A percentile compares a stretch with the other conserved stretches of the same genome.
Conservation (phyloP, 1,140 invertebrate species). For the Drosophila yakuba region DNA sequence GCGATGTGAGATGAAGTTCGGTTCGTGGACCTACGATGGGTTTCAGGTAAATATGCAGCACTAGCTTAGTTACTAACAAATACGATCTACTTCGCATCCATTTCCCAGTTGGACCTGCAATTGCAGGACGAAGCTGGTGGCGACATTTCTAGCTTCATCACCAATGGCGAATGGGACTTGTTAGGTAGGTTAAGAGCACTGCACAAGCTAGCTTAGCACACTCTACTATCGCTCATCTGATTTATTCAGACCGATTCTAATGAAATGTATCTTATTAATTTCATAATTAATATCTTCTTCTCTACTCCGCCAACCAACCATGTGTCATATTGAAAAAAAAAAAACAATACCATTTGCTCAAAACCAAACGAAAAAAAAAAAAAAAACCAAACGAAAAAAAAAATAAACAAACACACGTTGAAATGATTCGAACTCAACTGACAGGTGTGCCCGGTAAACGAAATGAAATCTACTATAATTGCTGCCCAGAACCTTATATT, state of each 20-base stretch:
- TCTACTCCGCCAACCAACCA: constrained; percentile 24
- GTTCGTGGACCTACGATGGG: constrained; percentile 98
- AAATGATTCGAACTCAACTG: constrained; percentile 4
- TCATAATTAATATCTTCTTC: constrained; percentile 27
- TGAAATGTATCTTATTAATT: constrained; percentile 25
- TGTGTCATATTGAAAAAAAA: constrained; percentile 15
- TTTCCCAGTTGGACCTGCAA: constrained; percentile 93
- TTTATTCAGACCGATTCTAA: not conserved
- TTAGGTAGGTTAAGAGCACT: constrained; percentile 90
- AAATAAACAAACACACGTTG: not conserved
- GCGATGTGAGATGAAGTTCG: constrained; percentile 96
- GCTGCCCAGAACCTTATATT: constrained; percentile 98
- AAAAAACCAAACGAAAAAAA: not conserved
- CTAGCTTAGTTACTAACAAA: too few species aligned
- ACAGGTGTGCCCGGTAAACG: constrained; percentile 96
- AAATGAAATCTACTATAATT: constrained; percentile 96
- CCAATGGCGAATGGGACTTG: constrained; percentile 99
- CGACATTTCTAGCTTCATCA: constrained; percentile 97
- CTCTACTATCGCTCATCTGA: not conserved
- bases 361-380: not conserved
- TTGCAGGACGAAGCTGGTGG: constrained; percentile 94
- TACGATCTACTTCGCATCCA: too few species aligned
- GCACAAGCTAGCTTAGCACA: too few species aligned
- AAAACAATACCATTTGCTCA: constrained; percentile 8
- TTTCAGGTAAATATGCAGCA: constrained; percentile 89